Conservation (phyloP, 2,797 vertebrate species). For the Carapus acus region DNA sequence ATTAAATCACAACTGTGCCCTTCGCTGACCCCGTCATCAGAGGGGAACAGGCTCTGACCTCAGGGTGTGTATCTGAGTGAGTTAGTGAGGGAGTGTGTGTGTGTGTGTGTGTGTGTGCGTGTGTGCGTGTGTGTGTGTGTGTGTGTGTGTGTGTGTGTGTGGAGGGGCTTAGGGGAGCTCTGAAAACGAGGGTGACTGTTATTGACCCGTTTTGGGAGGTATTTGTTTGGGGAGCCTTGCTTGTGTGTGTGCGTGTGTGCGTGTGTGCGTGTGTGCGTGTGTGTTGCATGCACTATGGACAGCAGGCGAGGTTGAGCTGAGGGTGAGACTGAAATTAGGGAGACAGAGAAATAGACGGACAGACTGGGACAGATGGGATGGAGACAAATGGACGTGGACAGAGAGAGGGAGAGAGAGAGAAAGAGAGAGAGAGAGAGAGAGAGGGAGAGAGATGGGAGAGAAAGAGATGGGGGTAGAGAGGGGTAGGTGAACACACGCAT, state of each 20-base stretch:
- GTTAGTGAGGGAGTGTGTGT: neutral
- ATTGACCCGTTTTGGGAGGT: too few relatives aligned
- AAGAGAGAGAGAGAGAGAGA: neutral
- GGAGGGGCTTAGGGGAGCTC: too few relatives aligned
- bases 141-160: slow-evolving; percentile 17
- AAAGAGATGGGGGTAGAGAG: too few relatives aligned
- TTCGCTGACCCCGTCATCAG: slow-evolving; percentile 48
- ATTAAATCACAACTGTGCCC: slow-evolving; percentile 54
- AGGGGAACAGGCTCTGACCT: slow-evolving; percentile 47
- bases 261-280: slow-evolving; percentile 6
- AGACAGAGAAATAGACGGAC: too few relatives aligned
- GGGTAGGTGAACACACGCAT: too few relatives aligned
- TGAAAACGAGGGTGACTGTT: too few relatives aligned
- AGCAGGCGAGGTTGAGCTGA: slow-evolving; percentile 45
- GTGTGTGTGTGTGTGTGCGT: neutral
- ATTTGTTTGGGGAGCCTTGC: neutral
- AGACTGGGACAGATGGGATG: slow-evolving; percentile 21
- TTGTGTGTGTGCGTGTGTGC: neutral
- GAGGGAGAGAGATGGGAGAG: neutral
- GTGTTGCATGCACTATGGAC: slow-evolving; percentile 25
- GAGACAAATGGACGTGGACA: slow-evolving; percentile 16
- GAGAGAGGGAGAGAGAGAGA: slow-evolving; percentile 8
- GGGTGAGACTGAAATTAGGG: slow-evolving; percentile 55
- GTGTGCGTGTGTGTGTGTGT: slow-evolving; percentile 7
- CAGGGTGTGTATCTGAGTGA: slow-evolving; percentile 21